These are phyloP conservation scores for Leptopilina boulardi DNA, from an alignment of 1,140 invertebrate species.

Conservation along the genomic window DNA sequence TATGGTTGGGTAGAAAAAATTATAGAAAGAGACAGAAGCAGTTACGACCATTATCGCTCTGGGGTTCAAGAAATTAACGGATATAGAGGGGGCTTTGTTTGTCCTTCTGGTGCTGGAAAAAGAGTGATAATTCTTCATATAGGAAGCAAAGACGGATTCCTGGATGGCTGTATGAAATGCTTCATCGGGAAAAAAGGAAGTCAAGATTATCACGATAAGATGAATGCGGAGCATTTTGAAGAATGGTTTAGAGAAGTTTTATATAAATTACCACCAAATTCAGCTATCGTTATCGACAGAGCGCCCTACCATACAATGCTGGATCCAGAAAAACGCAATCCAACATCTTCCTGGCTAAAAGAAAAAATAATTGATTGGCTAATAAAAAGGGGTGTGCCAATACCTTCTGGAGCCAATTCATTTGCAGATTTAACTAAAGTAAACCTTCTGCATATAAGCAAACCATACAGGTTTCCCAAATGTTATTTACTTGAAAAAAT, in stretches of 20 bases:
- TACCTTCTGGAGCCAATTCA: too few species aligned
- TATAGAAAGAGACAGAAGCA: not conserved
- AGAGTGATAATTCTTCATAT: constrained; percentile 4
- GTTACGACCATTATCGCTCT: not conserved
- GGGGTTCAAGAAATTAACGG: too few species aligned
- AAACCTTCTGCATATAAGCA: too few species aligned
- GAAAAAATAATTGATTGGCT: not conserved
- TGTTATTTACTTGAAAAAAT: too few species aligned
- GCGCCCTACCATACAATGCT: constrained; percentile 37
- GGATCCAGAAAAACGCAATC: not conserved
- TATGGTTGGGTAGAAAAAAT: not conserved
- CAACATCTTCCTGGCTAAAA: not conserved
- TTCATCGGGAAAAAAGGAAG: constrained; percentile 22
- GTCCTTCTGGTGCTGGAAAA: not conserved
- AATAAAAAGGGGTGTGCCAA: too few species aligned
- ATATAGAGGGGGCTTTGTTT: not conserved
- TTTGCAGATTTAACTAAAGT: too few species aligned
- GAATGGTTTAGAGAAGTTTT: constrained; percentile 47
- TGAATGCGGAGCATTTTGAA: constrained; percentile 35
- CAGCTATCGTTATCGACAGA: constrained; percentile 49
- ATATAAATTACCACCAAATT: constrained; percentile 49
- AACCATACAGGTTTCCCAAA: too few species aligned
- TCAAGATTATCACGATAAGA: not conserved
- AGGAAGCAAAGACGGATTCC: constrained; percentile 17
- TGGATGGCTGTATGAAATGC: constrained; percentile 4